Conservation (phyloP, 1,140 invertebrate genomes). For the Drosophila seguyi region DNA sequence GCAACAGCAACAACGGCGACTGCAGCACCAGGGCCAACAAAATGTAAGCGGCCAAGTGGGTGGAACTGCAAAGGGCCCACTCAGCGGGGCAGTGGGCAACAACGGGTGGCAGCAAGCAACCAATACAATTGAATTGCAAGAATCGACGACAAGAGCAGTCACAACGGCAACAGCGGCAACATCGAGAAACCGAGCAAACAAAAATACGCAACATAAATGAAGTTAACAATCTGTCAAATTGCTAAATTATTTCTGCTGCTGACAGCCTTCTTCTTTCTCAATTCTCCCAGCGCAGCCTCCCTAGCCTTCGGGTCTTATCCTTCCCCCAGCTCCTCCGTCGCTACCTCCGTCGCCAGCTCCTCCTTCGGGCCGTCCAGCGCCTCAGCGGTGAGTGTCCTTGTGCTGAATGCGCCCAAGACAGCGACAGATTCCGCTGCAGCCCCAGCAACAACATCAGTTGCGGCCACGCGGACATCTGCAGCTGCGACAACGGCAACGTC, state of each 20-base stretch:
- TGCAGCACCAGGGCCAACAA: slow-evolving; percentile 50
- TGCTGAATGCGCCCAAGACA: slow-evolving; percentile 46
- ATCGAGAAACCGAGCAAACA: slow-evolving; percentile 46
- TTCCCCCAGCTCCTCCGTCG: slow-evolving; percentile 7
- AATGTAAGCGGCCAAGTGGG: slow-evolving; percentile 61
- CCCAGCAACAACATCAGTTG: slow-evolving; percentile 32
- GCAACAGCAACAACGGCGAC: slow-evolving; percentile 19
- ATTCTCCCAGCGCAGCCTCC: slow-evolving; percentile 62
- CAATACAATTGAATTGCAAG: slow-evolving; percentile 18
- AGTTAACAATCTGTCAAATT: slow-evolving; percentile 85
- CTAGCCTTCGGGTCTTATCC: slow-evolving; percentile 16
- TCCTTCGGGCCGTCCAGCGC: slow-evolving; percentile 9
- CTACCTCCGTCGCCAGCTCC: background rate
- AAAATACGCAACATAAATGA: slow-evolving; percentile 84
- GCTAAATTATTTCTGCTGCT: slow-evolving; percentile 85
- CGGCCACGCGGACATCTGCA: slow-evolving; percentile 39
- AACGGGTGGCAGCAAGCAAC: slow-evolving; percentile 18
- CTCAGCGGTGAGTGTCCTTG: slow-evolving; percentile 41
- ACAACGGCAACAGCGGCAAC: slow-evolving; percentile 28
- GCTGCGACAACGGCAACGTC: slow-evolving; percentile 29
- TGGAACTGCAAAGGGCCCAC: slow-evolving; percentile 47
- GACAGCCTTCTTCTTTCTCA: slow-evolving; percentile 83
- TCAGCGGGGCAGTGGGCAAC: slow-evolving; percentile 47
- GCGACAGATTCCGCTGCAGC: slow-evolving; percentile 43
- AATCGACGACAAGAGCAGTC: slow-evolving; percentile 28